Evolutionary conservation across 2,888 invertebrate genomes (phyloP).

Genomic region (Lucinisca nassula): DNA sequence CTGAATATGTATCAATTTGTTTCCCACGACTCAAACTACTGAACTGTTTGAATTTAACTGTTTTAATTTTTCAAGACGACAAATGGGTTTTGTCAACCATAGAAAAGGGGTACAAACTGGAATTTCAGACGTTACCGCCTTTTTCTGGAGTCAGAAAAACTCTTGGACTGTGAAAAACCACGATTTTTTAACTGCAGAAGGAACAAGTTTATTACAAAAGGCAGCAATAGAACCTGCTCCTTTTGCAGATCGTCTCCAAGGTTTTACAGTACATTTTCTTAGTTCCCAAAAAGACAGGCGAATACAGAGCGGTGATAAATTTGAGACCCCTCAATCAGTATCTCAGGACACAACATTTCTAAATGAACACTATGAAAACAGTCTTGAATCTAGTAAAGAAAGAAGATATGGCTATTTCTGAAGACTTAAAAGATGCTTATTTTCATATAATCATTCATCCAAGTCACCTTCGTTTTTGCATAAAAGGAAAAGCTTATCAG

Average conservation of each 20-base stretch:
- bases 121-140: conserved; percentile 20
- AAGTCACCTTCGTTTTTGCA: conserved; percentile 50
- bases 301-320: not conserved
- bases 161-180: not conserved
- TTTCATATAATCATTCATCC: conserved; percentile 51
- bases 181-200: conserved; percentile 27
- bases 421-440: conserved; percentile 59
- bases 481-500: conserved; percentile 33
- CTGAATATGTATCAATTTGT: too few relatives aligned
- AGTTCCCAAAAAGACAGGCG: conserved; percentile 31
- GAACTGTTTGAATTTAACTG: too few relatives aligned
- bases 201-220: conserved; percentile 39
- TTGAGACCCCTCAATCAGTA: conserved; percentile 58
- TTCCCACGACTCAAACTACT: too few relatives aligned
- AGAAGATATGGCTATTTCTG: conserved; percentile 49
- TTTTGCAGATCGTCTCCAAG: conserved; percentile 22
- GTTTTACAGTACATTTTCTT: conserved; percentile 66
- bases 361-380: conserved; percentile 52
- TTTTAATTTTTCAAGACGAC: too few relatives aligned
- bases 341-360: conserved; percentile 63
- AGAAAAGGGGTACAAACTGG: conserved; percentile 52
- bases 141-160: conserved; percentile 36
- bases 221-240: conserved; percentile 53
- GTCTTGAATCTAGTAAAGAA: conserved; percentile 52
- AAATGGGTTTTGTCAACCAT: conserved; percentile 43